phyloP scores from a whole-genome alignment of 30 jellyfish, hydroid and myxozoan species.

The Rhopilema esculentum region DNA sequence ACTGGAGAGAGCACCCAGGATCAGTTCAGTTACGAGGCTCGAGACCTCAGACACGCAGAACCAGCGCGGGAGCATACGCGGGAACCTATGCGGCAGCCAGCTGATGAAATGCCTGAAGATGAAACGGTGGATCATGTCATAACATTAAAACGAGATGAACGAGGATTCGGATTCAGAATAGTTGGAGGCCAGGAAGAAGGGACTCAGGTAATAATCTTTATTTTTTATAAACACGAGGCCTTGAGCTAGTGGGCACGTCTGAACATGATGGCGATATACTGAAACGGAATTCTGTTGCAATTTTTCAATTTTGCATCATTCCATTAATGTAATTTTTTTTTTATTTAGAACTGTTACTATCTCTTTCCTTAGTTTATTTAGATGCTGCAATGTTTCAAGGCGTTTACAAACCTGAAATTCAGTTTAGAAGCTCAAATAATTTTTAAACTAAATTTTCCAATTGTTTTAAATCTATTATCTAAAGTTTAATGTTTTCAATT shows the following conservation, averaged over 20 bases:
- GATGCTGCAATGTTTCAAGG: too few relatives aligned
- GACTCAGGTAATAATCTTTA: constrained; percentile 84
- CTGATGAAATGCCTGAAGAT: constrained; percentile 20
- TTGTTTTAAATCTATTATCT: too few relatives aligned
- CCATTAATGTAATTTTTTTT: too few relatives aligned
- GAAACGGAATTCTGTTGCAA: too few relatives aligned
- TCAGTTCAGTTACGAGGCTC: constrained; percentile 58
- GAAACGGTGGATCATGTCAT: constrained; percentile 84
- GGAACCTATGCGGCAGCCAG: not conserved
- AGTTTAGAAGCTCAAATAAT: too few relatives aligned
- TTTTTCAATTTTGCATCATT: too few relatives aligned
- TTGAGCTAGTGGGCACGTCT: not conserved
- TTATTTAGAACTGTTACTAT: too few relatives aligned
- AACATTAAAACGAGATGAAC: constrained; percentile 84
- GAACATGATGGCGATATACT: too few relatives aligned
- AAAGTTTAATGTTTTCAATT: not conserved
- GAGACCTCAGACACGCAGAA: constrained; percentile 53
- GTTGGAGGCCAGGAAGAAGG: constrained; percentile 97
- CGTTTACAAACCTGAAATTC: too few relatives aligned
- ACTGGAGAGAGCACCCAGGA: constrained; percentile 83
- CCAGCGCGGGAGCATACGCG: constrained; percentile 22
- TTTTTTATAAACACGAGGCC: not conserved
- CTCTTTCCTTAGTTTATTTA: too few relatives aligned
- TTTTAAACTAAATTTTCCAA: too few relatives aligned
- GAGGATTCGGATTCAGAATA: constrained; percentile 95